Percentiles rank a stretch among this genome's conserved stretches.
Conservation (phyloP, 1,140 invertebrate species). For the Diachasma alloeum region DNA sequence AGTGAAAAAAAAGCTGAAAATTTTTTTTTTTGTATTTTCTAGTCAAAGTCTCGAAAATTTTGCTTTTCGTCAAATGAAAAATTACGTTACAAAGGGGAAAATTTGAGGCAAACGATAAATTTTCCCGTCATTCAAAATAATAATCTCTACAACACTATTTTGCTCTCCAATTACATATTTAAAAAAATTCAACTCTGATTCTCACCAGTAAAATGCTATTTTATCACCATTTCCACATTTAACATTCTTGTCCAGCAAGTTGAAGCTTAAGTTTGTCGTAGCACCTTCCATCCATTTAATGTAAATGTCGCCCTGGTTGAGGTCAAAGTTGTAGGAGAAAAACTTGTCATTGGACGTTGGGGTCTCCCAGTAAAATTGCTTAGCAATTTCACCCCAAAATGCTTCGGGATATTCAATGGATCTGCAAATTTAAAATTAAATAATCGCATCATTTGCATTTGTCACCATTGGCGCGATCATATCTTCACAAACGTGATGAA, state of each 20-base stretch:
- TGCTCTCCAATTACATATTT: no score
- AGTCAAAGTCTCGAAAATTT: no score
- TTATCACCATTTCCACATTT: slow-evolving; percentile 86
- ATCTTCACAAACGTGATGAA: no score
- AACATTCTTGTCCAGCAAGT: slow-evolving; percentile 91
- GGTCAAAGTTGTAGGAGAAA: slow-evolving; percentile 92
- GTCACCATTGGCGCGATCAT: no score
- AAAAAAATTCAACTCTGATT: background rate
- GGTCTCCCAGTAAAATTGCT: slow-evolving; percentile 91
- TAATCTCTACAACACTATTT: no score
- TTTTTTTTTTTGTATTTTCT: no score
- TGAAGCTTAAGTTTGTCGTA: slow-evolving; percentile 95
- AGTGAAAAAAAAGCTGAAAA: no score
- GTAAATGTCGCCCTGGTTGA: slow-evolving; percentile 85
- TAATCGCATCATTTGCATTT: no score
- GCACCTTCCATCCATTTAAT: slow-evolving; percentile 96
- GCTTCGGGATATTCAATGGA: slow-evolving; percentile 86
- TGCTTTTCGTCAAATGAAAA: no score
- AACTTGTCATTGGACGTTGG: slow-evolving; percentile 77
- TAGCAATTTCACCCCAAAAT: slow-evolving; percentile 90
- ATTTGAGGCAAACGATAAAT: no score
- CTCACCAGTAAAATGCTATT: slow-evolving; percentile 95
- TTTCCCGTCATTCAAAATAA: no score
- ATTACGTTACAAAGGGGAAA: no score
- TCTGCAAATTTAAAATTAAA: slow-evolving; percentile 37